Evolutionary conservation across 2,888 invertebrate species (phyloP).

Genomic region (Neelides folsomi): DNA sequence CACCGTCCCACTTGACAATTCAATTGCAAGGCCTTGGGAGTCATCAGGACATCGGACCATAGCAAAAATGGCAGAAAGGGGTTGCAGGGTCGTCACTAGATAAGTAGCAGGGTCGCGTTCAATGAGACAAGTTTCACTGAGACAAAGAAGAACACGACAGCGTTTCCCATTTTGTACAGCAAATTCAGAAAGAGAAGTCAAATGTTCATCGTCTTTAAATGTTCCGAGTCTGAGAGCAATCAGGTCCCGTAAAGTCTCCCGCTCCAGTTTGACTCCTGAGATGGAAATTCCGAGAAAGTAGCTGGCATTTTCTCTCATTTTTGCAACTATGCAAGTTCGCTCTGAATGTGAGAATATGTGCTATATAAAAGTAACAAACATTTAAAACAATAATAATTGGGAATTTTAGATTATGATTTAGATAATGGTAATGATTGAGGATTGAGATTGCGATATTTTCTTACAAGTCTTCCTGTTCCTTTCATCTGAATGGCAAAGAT

Average conservation of each 20-base stretch:
- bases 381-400: no score
- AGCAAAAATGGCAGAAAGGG: constrained; percentile 63
- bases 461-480: constrained; percentile 28
- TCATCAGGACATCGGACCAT: constrained; percentile 77
- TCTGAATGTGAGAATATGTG: constrained; percentile 79
- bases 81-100: constrained; percentile 29
- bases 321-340: constrained; percentile 72
- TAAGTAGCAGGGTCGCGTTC: constrained; percentile 97
- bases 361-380: constrained; percentile 37
- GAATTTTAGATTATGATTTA: neutral
- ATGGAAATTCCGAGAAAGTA: constrained; percentile 69
- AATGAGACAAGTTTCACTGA: constrained; percentile 87
- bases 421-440: neutral
- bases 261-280: constrained; percentile 60
- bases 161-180: constrained; percentile 81
- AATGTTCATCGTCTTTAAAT: constrained; percentile 83
- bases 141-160: constrained; percentile 69
- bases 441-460: neutral
- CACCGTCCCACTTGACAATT: constrained; percentile 81
- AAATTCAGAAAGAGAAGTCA: constrained; percentile 94
- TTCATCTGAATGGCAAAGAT: constrained; percentile 30
- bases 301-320: constrained; percentile 68
- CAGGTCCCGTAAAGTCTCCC: constrained; percentile 74
- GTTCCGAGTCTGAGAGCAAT: constrained; percentile 78
- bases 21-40: constrained; percentile 84